A percentile compares a stretch with the other conserved stretches of the same genome.
Conservation (phyloP, 2,888 invertebrate species). For the Campaea margaritaria region DNA sequence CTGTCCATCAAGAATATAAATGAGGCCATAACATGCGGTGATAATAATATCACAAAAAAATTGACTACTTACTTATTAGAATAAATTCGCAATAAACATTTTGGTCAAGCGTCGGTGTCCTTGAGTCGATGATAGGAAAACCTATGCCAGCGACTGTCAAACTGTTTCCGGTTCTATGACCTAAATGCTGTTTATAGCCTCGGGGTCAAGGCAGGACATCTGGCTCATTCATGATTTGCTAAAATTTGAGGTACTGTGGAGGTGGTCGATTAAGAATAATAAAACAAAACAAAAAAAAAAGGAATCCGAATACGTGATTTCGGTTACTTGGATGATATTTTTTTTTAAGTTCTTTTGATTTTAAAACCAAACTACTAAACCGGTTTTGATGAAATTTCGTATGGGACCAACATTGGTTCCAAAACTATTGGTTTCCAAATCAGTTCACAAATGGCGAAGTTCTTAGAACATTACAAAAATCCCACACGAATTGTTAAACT, state of each 20-base stretch:
- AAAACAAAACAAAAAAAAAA: no score
- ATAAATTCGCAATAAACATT: conserved; percentile 12
- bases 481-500: no score
- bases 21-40: conserved; percentile 5
- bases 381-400: no score
- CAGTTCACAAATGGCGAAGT: no score
- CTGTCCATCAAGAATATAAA: conserved; percentile 13
- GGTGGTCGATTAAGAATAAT: no score
- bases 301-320: no score
- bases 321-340: no score
- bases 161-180: conserved; percentile 16
- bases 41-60: conserved; percentile 1
- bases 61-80: conserved; percentile 4
- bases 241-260: background rate
- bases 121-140: background rate
- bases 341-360: no score
- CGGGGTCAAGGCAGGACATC: conserved; percentile 30
- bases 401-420: no score
- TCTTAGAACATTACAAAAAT: no score
- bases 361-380: no score
- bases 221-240: conserved; percentile 1
- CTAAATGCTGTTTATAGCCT: conserved; percentile 1
- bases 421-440: no score
- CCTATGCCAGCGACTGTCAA: conserved; percentile 1
- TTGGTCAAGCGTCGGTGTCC: conserved; percentile 1